These are phyloP conservation scores for Frankliniella intonsa DNA, from an alignment of 2,888 invertebrate species.

Conservation along the genomic window DNA sequence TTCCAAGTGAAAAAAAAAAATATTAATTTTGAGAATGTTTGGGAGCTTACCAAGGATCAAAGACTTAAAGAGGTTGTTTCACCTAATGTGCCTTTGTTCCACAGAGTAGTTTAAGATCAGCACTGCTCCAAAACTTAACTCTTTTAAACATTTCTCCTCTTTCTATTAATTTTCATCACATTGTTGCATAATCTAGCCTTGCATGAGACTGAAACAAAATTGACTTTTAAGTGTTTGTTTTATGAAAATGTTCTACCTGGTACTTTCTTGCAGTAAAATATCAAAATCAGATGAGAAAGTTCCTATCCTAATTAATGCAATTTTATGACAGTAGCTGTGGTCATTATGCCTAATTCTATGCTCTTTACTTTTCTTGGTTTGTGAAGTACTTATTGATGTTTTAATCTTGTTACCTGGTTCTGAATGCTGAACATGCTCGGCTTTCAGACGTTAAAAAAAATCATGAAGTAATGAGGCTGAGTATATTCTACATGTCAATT, in stretches of 20 bases:
- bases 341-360: not conserved
- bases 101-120: no score
- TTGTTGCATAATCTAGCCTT: not conserved
- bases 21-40: not conserved
- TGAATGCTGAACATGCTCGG: no score
- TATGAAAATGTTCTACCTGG: not conserved
- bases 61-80: no score
- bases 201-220: slow-evolving; percentile 23
- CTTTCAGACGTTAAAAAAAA: no score
- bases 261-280: not conserved
- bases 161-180: no score
- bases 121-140: no score
- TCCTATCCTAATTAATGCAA: not conserved
- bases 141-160: no score
- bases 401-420: not conserved
- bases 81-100: no score
- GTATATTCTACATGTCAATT: not conserved
- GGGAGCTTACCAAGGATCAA: no score
- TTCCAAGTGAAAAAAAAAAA: not conserved
- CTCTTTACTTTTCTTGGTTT: not conserved
- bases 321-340: not conserved
- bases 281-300: not conserved
- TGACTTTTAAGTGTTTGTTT: no score
- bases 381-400: not conserved
- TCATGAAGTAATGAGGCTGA: not conserved